Evolutionary conservation across 1,140 invertebrate species (phyloP), one percentile per base, ranked within the genome.

Genomic region (Spodoptera frugiperda): DNA sequence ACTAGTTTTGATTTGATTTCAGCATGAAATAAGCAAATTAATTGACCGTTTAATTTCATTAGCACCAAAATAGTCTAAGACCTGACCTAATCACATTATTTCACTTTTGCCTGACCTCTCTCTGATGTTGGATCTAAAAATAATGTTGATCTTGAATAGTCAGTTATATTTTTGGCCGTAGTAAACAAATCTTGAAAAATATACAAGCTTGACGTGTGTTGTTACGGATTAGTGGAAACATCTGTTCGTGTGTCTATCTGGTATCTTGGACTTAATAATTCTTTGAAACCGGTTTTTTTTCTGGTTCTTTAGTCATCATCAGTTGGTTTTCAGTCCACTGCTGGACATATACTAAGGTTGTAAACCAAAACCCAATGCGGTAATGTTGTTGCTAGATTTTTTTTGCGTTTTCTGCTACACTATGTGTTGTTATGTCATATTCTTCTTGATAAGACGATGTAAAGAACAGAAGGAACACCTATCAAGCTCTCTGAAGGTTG

Each of bases 91-190:
- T 39, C 33, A 39, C 5, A 39, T 14, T 33, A n/a, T 53, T 53
- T 17, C 49, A 53, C 33, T 6, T 39, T 39, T 39, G 17, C 49
- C 17, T 55, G 44, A 65, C 44, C 61, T 65, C 48, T 48, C 11
- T 49, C 17, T 65, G 15, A 12, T 46, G 61, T 65, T 21, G 17
- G 49, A n/a, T 49, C 61, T 65, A 65, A 65, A 65, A 65, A 65
- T 49, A 65, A 63, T 17, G 3, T 8, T 3, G 3, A 12, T 39
- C 59, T 63, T 9, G 39, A 63, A 63, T 63, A 63, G n/a, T 17
- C 33, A 44, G 12, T 3, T 12, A 39, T 63, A 63, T 46, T 44
- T 63, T 63, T 46, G 46, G 33, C 10, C 33, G 17, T 63, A 63
- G 59, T 48, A 65, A 65, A 65, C 44, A 21, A 48, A 21, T 14